Conservation (phyloP, 2,113 vertebrate genomes). For the Haliaeetus leucogaster region DNA sequence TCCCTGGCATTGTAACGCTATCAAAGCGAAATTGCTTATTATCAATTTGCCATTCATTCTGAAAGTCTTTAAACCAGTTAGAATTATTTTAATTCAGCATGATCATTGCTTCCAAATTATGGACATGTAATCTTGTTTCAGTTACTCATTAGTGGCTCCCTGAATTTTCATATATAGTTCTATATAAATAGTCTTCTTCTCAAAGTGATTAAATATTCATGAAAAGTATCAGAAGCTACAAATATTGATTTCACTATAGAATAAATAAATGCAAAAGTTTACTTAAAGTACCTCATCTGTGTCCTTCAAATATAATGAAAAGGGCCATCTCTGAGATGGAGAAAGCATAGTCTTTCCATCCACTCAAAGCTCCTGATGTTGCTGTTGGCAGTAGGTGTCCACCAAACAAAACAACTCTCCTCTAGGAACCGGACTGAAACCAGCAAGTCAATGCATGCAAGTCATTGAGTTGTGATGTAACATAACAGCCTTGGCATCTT, state of each 20-base stretch:
- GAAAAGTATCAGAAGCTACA: neutral
- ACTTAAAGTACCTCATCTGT: neutral
- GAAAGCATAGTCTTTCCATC: neutral
- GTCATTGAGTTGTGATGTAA: neutral
- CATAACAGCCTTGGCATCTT: neutral
- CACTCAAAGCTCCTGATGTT: neutral
- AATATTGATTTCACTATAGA: neutral
- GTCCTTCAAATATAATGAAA: neutral
- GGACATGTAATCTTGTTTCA: neutral
- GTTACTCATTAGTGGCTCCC: neutral
- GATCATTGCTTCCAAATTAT: neutral
- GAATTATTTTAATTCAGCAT: slow-evolving; percentile 27
- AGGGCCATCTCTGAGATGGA: neutral
- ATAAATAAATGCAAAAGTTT: neutral
- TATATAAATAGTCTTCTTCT: neutral
- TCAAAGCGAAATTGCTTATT: slow-evolving; percentile 6
- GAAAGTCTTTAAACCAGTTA: slow-evolving; percentile 31
- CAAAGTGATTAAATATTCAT: neutral
- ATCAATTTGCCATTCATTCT: slow-evolving; percentile 48
- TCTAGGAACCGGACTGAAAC: neutral
- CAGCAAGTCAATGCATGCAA: neutral
- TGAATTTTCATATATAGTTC: neutral
- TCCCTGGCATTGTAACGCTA: slow-evolving; percentile 1
- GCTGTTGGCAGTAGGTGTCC: neutral
- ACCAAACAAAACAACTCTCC: neutral